Conservation (phyloP, 1,140 invertebrate species). For the Caenorhabditis inopinata region DNA sequence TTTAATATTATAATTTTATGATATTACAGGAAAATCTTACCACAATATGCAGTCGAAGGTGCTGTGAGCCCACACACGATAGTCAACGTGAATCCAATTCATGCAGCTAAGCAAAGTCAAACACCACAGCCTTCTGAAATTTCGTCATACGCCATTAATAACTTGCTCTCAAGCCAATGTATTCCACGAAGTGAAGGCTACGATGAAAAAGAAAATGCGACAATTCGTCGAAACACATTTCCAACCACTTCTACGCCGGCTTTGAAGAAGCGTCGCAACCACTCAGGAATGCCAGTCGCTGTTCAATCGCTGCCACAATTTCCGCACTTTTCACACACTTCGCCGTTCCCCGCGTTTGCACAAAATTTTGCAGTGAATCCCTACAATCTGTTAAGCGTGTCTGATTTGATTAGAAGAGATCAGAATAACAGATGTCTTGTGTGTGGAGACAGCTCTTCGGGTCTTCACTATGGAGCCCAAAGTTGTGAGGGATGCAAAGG, state of each 20-base stretch:
- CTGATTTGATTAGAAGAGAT: neutral
- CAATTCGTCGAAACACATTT: neutral
- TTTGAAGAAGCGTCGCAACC: neutral
- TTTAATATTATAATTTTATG: too few species aligned
- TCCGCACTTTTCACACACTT: neutral
- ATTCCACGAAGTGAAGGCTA: neutral
- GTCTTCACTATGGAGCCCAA: constrained; percentile 73
- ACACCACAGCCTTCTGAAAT: neutral
- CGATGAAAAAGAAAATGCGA: neutral
- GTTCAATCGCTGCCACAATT: neutral
- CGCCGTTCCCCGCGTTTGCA: too few species aligned
- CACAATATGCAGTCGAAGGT: too few species aligned
- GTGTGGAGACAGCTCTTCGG: constrained; percentile 73
- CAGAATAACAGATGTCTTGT: constrained; percentile 74
- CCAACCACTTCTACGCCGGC: neutral
- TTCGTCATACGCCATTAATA: neutral
- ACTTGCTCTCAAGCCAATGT: neutral
- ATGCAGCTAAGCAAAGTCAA: neutral
- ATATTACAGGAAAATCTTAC: too few species aligned
- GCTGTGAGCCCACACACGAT: neutral
- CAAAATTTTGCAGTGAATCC: too few species aligned
- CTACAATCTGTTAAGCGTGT: too few species aligned
- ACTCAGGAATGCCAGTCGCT: neutral
- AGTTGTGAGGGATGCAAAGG: constrained; percentile 72
- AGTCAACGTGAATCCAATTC: neutral